Percentiles rank a stretch among this genome's conserved stretches.
Evolutionary conservation across 2,113 vertebrate genomes (phyloP).

Genomic region (Opisthocomus hoazin): DNA sequence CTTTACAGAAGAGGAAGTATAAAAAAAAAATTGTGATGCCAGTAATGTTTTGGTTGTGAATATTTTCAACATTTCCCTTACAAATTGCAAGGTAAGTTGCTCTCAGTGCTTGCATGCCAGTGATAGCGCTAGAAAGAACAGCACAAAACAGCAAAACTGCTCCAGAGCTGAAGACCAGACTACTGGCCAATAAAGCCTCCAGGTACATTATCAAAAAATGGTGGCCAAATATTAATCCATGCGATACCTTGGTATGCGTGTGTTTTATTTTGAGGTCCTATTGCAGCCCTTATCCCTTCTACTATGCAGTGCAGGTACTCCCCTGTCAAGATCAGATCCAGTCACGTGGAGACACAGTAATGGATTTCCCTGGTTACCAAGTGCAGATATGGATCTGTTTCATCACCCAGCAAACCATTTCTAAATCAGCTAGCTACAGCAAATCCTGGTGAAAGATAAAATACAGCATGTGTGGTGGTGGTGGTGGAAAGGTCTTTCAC

Average conservation of each 20-base stretch:
- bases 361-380: background rate
- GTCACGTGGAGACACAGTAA: rapidly evolving
- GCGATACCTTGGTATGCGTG: rapidly evolving
- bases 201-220: rapidly evolving
- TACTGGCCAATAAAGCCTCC: background rate
- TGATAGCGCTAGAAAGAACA: background rate
- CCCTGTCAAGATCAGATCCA: background rate
- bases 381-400: background rate
- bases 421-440: background rate
- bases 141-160: background rate
- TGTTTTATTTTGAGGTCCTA: background rate
- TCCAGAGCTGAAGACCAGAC: background rate
- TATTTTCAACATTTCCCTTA: background rate
- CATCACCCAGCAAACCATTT: background rate
- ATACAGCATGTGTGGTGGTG: rapidly evolving
- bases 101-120: background rate
- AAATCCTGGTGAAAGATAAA: background rate
- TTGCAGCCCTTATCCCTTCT: background rate
- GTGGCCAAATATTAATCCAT: background rate
- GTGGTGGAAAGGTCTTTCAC: background rate
- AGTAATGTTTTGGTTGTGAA: background rate
- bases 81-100: background rate
- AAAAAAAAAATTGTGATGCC: background rate
- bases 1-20: background rate
- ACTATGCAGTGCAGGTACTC: background rate